A percentile compares a stretch with the other conserved stretches of the same genome.
These are phyloP conservation scores for Crocuta crocuta DNA, from an alignment of 2,113 vertebrate genomes.

Conservation along the genomic window DNA sequence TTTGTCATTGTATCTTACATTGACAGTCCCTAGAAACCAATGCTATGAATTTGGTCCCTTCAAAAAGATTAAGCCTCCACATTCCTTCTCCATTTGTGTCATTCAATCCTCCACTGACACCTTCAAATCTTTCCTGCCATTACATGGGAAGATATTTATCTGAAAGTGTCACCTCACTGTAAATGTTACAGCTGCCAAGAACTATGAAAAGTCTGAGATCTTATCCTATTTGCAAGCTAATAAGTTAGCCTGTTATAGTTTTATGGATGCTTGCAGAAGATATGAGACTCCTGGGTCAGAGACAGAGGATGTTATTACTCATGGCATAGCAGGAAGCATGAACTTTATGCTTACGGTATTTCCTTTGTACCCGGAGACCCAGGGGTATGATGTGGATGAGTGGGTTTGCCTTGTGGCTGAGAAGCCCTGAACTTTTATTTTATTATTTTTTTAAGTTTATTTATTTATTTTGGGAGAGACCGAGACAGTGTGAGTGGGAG, in stretches of 20 bases:
- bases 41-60: neutral
- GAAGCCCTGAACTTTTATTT: neutral
- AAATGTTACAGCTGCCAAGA: slow-evolving; percentile 69
- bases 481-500: no score
- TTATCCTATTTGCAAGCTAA: slow-evolving; percentile 54
- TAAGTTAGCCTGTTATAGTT: slow-evolving; percentile 31
- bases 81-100: neutral
- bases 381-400: no score
- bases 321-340: neutral
- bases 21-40: neutral
- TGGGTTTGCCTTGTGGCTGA: neutral
- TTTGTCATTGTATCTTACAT: neutral
- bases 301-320: neutral
- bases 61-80: neutral
- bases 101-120: slow-evolving; percentile 31
- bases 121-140: slow-evolving; percentile 49
- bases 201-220: slow-evolving; percentile 30
- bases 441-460: no score
- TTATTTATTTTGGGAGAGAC: no score
- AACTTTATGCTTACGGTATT: neutral
- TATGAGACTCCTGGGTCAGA: neutral
- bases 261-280: slow-evolving; percentile 15
- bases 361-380: neutral
- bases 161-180: slow-evolving; percentile 53
- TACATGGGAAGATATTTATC: slow-evolving; percentile 37